Evolutionary conservation across 2,797 vertebrate species (phyloP).

Genomic region (Sebastes kiyomatsui): DNA sequence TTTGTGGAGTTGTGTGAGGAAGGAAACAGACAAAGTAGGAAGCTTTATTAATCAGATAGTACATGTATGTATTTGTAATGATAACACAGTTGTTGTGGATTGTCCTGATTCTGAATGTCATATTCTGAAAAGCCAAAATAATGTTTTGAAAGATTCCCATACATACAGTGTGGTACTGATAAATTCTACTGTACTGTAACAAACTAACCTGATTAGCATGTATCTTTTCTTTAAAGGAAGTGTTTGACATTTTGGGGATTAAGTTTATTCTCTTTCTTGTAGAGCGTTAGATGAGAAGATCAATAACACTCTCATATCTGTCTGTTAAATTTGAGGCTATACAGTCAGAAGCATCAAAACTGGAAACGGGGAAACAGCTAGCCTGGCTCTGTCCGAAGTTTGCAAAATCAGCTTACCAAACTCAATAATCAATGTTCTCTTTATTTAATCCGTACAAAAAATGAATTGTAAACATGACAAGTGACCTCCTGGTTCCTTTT

Average conservation of each 20-base stretch:
- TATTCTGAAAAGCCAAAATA: not conserved
- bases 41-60: not conserved
- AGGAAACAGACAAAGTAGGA: conserved; percentile 11
- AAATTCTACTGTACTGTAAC: not conserved
- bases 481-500: not conserved
- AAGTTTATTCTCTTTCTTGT: not conserved
- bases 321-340: not conserved
- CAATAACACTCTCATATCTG: not conserved
- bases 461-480: not conserved
- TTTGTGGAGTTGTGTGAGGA: conserved; percentile 41
- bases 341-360: not conserved
- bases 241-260: not conserved
- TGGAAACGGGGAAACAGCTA: not conserved
- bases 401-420: not conserved
- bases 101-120: not conserved
- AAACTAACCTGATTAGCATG: not conserved
- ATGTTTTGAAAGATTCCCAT: not conserved
- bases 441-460: not conserved
- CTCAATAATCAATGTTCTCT: not conserved
- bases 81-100: not conserved
- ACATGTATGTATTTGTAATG: not conserved
- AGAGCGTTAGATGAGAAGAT: not conserved
- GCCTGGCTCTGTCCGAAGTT: not conserved
- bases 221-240: not conserved
- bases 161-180: not conserved